phyloP scores from a whole-genome alignment of 2,797 vertebrate genomes.

The Cyclopterus lumpus region DNA sequence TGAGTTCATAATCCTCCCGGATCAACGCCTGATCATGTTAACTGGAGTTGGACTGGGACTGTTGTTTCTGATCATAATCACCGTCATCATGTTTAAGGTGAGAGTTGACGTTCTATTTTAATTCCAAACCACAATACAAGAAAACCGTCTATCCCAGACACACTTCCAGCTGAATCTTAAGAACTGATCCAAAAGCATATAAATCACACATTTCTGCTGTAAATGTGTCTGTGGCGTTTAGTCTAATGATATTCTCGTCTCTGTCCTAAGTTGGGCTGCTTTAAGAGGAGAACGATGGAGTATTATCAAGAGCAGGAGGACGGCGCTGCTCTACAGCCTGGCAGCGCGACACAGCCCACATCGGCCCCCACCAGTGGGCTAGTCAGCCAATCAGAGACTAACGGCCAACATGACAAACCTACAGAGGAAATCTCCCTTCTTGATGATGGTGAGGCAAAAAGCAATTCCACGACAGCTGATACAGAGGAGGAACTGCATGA shows the following conservation, averaged over 20 bases:
- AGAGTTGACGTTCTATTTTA: conserved; percentile 15
- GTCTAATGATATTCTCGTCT: conserved; percentile 19
- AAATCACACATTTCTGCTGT: not conserved
- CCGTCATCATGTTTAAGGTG: conserved; percentile 73
- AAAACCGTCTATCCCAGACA: not conserved
- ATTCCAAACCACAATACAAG: not conserved
- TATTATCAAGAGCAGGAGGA: conserved; percentile 16
- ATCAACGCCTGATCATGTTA: conserved; percentile 38
- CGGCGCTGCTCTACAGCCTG: rapidly evolving
- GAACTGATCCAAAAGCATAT: not conserved
- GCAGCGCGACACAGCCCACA: rapidly evolving
- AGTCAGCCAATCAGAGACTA: not conserved
- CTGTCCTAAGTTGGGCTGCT: conserved; percentile 70
- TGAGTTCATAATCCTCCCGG: conserved; percentile 61
- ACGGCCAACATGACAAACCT: not conserved
- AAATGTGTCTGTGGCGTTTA: not conserved
- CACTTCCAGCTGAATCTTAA: not conserved
- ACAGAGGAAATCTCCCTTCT: conserved; percentile 17
- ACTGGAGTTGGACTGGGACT: conserved; percentile 66
- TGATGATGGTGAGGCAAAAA: not conserved
- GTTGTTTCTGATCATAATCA: conserved; percentile 68
- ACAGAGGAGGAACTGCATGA: not conserved
- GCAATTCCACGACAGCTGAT: rapidly evolving
- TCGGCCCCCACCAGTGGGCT: rapidly evolving
- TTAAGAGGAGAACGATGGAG: conserved; percentile 58